Percentiles rank a stretch among this genome's conserved stretches.
These are phyloP conservation scores for Ia io DNA, from an alignment of 2,113 vertebrate species.

Conservation along the genomic window DNA sequence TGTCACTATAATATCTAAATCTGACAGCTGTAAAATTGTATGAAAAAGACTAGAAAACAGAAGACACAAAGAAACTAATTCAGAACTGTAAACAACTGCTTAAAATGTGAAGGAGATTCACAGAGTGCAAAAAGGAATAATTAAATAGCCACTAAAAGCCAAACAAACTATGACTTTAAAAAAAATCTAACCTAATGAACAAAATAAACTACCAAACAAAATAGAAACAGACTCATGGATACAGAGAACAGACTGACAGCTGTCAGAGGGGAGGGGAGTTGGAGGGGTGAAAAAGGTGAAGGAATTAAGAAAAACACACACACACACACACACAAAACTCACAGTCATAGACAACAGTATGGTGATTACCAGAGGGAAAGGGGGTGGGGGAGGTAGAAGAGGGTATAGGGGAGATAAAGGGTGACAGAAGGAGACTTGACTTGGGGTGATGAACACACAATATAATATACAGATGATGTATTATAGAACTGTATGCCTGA, in stretches of 20 bases:
- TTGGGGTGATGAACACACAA: neutral
- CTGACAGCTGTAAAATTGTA: neutral
- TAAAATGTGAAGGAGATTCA: neutral
- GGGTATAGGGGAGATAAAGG: neutral
- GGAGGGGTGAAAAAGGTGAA: neutral
- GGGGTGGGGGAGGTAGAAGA: neutral
- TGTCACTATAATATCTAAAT: neutral
- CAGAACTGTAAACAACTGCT: neutral
- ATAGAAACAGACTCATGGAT: neutral
- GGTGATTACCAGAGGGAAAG: neutral
- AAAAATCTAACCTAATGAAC: neutral
- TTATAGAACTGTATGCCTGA: neutral
- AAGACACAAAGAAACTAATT: constrained; percentile 5
- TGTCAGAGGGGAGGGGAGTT: neutral
- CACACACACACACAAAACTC: neutral
- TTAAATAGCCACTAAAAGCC: constrained; percentile 13
- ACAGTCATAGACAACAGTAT: neutral
- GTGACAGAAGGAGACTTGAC: neutral
- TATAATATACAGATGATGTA: neutral
- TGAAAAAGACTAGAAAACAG: constrained; percentile 17
- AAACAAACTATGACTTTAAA: constrained; percentile 7
- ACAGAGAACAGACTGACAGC: neutral
- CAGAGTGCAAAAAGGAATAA: neutral
- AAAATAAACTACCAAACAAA: neutral
- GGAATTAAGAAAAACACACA: neutral